Evolutionary conservation across 2,888 invertebrate species (phyloP).

Genomic region (Sphaeridia pumilis): DNA sequence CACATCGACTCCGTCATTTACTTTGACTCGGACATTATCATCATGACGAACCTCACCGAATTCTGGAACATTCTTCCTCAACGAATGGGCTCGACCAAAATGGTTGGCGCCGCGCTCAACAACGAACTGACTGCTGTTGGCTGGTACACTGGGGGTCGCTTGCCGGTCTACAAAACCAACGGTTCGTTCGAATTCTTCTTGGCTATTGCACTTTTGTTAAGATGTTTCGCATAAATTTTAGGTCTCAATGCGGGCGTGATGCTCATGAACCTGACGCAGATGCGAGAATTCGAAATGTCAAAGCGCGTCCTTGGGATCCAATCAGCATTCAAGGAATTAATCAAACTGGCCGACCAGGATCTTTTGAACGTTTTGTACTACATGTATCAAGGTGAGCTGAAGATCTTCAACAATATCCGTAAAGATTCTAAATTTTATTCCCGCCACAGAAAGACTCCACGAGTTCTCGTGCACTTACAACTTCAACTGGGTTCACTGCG

Average conservation of each 20-base stretch:
- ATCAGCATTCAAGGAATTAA: conserved; percentile 67
- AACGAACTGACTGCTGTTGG: conserved; percentile 81
- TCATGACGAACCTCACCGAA: conserved; percentile 66
- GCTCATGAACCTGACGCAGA: conserved; percentile 78
- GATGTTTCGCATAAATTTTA: not conserved
- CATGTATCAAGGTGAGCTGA: conserved; percentile 55
- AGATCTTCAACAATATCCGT: not conserved
- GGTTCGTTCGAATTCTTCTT: no score
- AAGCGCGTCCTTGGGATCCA: conserved; percentile 72
- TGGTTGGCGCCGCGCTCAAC: conserved; percentile 77
- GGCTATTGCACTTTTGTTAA: not conserved
- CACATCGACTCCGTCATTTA: conserved; percentile 78
- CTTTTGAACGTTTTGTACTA: conserved; percentile 83
- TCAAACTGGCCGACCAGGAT: conserved; percentile 97
- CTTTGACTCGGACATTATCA: conserved; percentile 83
- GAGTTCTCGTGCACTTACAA: not conserved
- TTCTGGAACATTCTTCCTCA: conserved; percentile 66
- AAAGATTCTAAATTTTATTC: not conserved
- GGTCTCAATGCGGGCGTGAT: conserved; percentile 87
- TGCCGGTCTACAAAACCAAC: conserved; percentile 44
- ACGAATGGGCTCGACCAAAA: conserved; percentile 69
- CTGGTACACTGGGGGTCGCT: conserved; percentile 62
- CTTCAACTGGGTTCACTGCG: not conserved
- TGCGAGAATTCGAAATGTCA: conserved; percentile 76
- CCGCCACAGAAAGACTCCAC: not conserved